These are phyloP conservation scores for Cephus runcator DNA, from an alignment of 2,888 invertebrate genomes.

Conservation along the genomic window DNA sequence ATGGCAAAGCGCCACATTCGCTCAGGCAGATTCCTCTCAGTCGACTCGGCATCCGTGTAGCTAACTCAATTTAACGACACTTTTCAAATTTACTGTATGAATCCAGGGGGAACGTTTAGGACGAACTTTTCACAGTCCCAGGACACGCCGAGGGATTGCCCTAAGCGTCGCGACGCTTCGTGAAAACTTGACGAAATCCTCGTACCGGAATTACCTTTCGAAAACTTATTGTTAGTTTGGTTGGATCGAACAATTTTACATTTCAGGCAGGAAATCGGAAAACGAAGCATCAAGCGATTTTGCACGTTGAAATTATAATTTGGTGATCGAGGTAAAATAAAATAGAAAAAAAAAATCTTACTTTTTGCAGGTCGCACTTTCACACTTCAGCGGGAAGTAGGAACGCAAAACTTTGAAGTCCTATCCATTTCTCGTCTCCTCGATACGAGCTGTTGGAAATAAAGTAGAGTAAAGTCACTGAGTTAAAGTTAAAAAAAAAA, in stretches of 20 bases:
- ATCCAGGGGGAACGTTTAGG: neutral
- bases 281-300: neutral
- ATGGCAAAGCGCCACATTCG: neutral
- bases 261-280: neutral
- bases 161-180: neutral
- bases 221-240: too few species aligned
- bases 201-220: neutral
- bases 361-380: neutral
- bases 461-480: neutral
- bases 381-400: neutral
- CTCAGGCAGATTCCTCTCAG: neutral
- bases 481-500: neutral
- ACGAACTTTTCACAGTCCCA: neutral
- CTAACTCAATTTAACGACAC: conserved; percentile 36
- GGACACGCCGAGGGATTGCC: neutral
- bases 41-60: neutral
- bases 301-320: neutral
- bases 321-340: neutral
- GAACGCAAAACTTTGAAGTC: neutral
- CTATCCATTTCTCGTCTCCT: neutral
- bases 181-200: neutral
- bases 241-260: too few species aligned
- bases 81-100: conserved; percentile 18
- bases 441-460: neutral
- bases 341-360: neutral